Conservation (phyloP, 2,797 vertebrate species). For the Sebastes hopkinsi region DNA sequence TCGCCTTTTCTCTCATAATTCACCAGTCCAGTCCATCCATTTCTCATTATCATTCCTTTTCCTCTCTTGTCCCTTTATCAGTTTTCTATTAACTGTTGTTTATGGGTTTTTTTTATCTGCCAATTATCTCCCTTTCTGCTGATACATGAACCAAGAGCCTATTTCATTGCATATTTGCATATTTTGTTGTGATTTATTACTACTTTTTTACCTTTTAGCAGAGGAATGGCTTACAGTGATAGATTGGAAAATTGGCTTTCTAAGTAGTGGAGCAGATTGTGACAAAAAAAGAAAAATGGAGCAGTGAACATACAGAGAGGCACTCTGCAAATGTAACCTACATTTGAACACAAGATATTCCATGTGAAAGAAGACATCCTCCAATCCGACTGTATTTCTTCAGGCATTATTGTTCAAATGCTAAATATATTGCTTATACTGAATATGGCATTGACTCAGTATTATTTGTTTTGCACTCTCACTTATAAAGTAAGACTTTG, state of each 20-base stretch:
- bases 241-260: background rate
- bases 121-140: background rate
- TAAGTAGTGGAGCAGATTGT: background rate
- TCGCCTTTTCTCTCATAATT: slow-evolving; percentile 22
- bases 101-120: background rate
- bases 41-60: background rate
- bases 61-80: background rate
- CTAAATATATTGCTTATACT: slow-evolving; percentile 22
- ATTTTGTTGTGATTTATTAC: background rate
- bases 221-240: background rate
- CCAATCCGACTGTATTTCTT: slow-evolving; percentile 13
- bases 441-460: background rate
- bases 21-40: slow-evolving; percentile 16
- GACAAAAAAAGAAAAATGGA: background rate
- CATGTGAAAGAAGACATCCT: slow-evolving; percentile 20
- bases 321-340: slow-evolving; percentile 33
- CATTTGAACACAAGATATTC: slow-evolving; percentile 28
- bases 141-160: background rate
- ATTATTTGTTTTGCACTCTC: background rate
- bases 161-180: background rate
- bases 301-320: background rate
- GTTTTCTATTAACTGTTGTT: background rate
- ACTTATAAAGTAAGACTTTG: background rate
- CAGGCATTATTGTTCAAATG: slow-evolving; percentile 21
- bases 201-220: background rate